Base-by-base conservation (phyloP, 2,888 invertebrate genomes). In the Caenorhabditis zanzibari region DNA sequence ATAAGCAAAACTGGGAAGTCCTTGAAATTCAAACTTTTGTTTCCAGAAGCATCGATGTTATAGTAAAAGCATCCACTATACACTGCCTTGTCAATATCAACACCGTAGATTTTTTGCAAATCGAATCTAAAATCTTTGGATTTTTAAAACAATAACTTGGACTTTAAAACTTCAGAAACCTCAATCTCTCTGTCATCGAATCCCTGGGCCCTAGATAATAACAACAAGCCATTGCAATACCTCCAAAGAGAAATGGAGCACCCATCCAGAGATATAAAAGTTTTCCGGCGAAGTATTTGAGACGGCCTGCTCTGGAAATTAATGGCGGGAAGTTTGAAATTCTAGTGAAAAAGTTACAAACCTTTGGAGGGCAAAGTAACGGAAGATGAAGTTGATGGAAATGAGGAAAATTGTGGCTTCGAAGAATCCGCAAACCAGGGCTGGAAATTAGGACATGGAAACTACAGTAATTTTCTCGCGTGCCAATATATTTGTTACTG, bases 291-390 rank as follows among this genome's bases (percentile, higher is more conserved):
- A 64, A 64, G 47, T 64, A 64, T 9, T 44, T 47, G 1, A 47
- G 47, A n/a, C 64, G 64, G 0, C 64, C 64, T 47, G 16, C 28
- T 38, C 64, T 64, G 47, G n/a, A 47, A 54, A 47, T 19, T 7
- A n/a, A 7, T 47, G 32, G 32, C 32, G 32, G 32, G 32, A 32
- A n/a, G n/a, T n/a, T 32, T 32, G 32, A 32, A 56, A 54, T 12
- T 38, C 28, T n/a, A 28, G 28, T 7, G 9, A 10, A 28, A 1
- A 2, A 9, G 9, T 1, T 35, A 2, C 1, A 1, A 19, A 79
- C 77, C 77, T 71, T 52, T 72, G 52, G 10, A 80, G 32, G 4
- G 80, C 80, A n/a, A 72, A 80, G 32, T 38, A 73, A 52, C 80
- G 22, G 16, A 49, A 80, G 1, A 80, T 52, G 38, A 80, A 80